Base-by-base conservation (phyloP, 2,888 invertebrate genomes). In the Ischnura elegans region DNA sequence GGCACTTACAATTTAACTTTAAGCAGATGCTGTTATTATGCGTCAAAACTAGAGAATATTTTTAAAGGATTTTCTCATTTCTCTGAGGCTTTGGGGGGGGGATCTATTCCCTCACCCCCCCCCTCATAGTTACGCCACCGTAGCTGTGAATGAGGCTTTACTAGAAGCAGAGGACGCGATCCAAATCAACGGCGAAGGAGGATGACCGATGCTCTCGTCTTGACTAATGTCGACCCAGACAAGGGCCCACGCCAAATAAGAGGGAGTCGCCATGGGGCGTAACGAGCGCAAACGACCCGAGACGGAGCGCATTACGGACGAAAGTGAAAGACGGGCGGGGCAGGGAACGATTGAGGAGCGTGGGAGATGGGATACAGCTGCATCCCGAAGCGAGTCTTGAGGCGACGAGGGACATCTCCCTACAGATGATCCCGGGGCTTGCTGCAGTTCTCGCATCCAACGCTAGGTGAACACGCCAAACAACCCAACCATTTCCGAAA, bases 291-390 rank as follows among this genome's bases (percentile, higher is more conserved):
- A 76, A 76, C 36, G 29, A n/a, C 29, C n/a, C 76, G 76, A 76
- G 76, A 76, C 76, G 76, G 76, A 16, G 13, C 76, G 36, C 36
- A 76, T 76, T 76, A 76, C 76, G 36, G 76, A 36, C 76, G 76
- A 76, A 76, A 76, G 76, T 76, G 76, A 76, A 76, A 76, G 76
- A 76, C 66, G 66, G 66, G n/a, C 36, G 66, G 29, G 66, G 8
- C n/a, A 6, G 2, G n/a, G 2, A 2, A 29, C 29, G 61, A n/a
- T 29, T 36, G 76, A 36, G 76, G 76, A 36, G 29, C 29, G 36
- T 36, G 16, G 76, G 76, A 29, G 36, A 76, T 36, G 76, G 76
- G 76, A 76, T 76, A 76, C 76, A 76, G 76, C 76, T 76, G 76
- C 76, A 36, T 13, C 0, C 36, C 36, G 25, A n/a, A n/a, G 6